Percentiles rank a stretch among this genome's conserved stretches.
phyloP scores from a whole-genome alignment of 2,797 vertebrate species.

The Channa striata region DNA sequence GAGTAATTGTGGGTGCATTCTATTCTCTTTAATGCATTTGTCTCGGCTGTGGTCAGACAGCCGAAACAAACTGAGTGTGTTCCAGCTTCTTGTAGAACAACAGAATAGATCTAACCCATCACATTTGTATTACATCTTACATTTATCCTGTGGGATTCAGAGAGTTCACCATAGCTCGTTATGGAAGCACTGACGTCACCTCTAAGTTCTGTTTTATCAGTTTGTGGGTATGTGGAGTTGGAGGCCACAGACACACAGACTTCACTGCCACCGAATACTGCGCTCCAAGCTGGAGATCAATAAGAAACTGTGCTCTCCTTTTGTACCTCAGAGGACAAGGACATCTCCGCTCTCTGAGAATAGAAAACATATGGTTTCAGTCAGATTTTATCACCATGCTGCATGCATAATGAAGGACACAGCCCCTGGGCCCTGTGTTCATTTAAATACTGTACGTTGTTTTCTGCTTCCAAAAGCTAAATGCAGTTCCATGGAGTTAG shows the following conservation, averaged over 20 bases:
- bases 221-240: not conserved
- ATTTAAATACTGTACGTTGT: not conserved
- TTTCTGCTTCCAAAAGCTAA: constrained; percentile 1
- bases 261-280: constrained; percentile 27
- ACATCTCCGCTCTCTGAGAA: not conserved
- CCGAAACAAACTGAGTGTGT: not conserved
- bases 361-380: constrained; percentile 9
- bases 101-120: not conserved
- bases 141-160: not conserved
- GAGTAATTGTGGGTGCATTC: constrained; percentile 6
- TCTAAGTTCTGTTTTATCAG: constrained; percentile 4
- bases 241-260: constrained; percentile 9
- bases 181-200: not conserved
- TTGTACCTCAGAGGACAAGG: not conserved
- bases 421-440: not conserved
- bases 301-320: constrained; percentile 6
- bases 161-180: not conserved
- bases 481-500: constrained; percentile 11
- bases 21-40: not conserved
- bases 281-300: constrained; percentile 35
- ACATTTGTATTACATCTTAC: not conserved
- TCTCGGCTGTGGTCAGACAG: not conserved
- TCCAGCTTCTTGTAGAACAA: not conserved
- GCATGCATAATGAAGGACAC: constrained; percentile 13
- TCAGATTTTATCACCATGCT: constrained; percentile 1